phyloP scores from a whole-genome alignment of 2,888 invertebrate genomes.

The Leucoptera coffeella region DNA sequence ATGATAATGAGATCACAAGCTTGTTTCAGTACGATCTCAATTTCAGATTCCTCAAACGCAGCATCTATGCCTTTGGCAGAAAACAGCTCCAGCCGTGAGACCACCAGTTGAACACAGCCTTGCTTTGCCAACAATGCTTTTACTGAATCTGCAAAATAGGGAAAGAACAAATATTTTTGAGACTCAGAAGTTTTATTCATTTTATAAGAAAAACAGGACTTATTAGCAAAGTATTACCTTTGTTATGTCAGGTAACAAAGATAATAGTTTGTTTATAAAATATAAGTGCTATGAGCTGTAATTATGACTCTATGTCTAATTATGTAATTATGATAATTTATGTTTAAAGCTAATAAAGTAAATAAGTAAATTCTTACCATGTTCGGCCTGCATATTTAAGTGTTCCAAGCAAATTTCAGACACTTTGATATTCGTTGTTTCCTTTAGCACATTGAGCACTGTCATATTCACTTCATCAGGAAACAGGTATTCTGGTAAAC shows the following conservation, averaged over 20 bases:
- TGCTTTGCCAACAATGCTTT: conserved; percentile 70
- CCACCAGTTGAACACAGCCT: conserved; percentile 70
- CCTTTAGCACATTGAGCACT: conserved; percentile 58
- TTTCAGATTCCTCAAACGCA: conserved; percentile 21
- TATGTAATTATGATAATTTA: too few species aligned
- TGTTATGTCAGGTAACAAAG: too few species aligned
- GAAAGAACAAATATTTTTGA: too few species aligned
- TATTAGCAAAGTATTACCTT: too few species aligned
- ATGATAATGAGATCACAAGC: conserved; percentile 82
- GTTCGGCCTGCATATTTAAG: conserved; percentile 69
- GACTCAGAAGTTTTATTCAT: too few species aligned
- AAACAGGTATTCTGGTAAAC: conserved; percentile 54
- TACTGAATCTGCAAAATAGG: conserved; percentile 58
- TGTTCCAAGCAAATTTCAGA: conserved; percentile 73
- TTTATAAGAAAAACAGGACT: too few species aligned
- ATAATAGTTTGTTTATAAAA: too few species aligned
- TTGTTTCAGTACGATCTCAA: conserved; percentile 64
- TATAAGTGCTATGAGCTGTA: too few species aligned
- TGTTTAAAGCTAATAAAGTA: too few species aligned
- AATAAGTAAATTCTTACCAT: conserved; percentile 55
- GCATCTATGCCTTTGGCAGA: conserved; percentile 32
- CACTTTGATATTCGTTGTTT: conserved; percentile 63
- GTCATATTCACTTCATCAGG: conserved; percentile 48
- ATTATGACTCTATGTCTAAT: too few species aligned
- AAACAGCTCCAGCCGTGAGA: conserved; percentile 43